phyloP scores from a whole-genome alignment of 2,888 invertebrate species.

The Drosophila kuntzei region DNA sequence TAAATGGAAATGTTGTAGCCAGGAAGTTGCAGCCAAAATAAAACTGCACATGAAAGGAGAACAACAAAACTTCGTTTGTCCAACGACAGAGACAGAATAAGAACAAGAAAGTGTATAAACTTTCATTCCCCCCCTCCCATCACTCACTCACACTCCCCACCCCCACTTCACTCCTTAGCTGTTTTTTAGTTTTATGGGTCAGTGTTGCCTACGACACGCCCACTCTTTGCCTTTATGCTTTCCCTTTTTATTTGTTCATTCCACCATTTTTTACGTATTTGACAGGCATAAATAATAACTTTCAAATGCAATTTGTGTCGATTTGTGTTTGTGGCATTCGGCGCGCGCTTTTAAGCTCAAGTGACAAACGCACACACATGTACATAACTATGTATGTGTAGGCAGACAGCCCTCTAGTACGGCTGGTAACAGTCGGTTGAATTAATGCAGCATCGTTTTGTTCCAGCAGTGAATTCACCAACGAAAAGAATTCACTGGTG shows the following conservation, averaged over 20 bases:
- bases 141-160: background rate
- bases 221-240: background rate
- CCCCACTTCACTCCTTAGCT: no score
- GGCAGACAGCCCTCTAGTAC: no score
- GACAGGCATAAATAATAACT: constrained; percentile 78
- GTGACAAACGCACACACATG: constrained; percentile 43
- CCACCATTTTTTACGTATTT: constrained; percentile 26
- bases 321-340: constrained; percentile 51
- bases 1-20: constrained; percentile 73
- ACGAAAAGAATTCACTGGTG: no score
- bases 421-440: no score
- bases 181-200: constrained; percentile 28
- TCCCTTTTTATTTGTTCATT: background rate
- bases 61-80: constrained; percentile 43
- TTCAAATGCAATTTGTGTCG: constrained; percentile 78
- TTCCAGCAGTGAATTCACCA: no score
- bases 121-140: background rate
- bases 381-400: constrained; percentile 16
- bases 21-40: constrained; percentile 69
- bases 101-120: constrained; percentile 45
- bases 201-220: constrained; percentile 21
- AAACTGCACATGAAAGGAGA: constrained; percentile 53
- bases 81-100: constrained; percentile 29
- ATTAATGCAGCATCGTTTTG: no score
- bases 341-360: constrained; percentile 53